Evolutionary conservation across 92 coral and sea anemone species (phyloP).

Genomic region (Porites cylindrica): DNA sequence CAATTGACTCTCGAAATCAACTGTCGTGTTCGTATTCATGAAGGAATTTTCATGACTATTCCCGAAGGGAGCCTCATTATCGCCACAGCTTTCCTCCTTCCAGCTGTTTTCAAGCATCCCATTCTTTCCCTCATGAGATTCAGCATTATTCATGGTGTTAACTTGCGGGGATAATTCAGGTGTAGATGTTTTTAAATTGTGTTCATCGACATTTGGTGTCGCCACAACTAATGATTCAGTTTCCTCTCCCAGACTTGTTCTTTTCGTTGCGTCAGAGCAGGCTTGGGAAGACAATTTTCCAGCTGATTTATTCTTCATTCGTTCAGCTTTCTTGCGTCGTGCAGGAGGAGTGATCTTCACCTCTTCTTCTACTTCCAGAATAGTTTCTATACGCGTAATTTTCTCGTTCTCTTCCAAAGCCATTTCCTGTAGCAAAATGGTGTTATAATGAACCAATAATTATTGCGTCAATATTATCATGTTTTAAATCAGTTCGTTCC

Average conservation of each 20-base stretch:
- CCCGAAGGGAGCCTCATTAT: conserved; percentile 1
- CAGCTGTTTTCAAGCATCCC: conserved; percentile 16
- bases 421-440: conserved; percentile 40
- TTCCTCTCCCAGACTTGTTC: not conserved
- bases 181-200: not conserved
- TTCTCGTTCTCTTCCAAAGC: conserved; percentile 21
- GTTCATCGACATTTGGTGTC: not conserved
- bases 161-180: not conserved
- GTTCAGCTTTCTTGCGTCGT: conserved; percentile 37
- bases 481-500: conserved; percentile 1
- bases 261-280: not conserved
- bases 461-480: not conserved
- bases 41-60: conserved; percentile 13
- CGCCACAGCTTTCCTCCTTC: not conserved
- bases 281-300: not conserved
- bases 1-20: not conserved
- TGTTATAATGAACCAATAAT: not conserved
- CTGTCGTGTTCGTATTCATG: conserved; percentile 1
- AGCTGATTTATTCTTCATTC: conserved; percentile 17
- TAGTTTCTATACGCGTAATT: not conserved
- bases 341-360: conserved; percentile 48
- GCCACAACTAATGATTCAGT: not conserved
- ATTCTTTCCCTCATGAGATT: conserved; percentile 17
- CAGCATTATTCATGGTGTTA: not conserved
- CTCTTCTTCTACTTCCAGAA: conserved; percentile 32